These are phyloP conservation scores for Drosophila quinaria DNA, from an alignment of 2,888 invertebrate species.

Conservation along the genomic window DNA sequence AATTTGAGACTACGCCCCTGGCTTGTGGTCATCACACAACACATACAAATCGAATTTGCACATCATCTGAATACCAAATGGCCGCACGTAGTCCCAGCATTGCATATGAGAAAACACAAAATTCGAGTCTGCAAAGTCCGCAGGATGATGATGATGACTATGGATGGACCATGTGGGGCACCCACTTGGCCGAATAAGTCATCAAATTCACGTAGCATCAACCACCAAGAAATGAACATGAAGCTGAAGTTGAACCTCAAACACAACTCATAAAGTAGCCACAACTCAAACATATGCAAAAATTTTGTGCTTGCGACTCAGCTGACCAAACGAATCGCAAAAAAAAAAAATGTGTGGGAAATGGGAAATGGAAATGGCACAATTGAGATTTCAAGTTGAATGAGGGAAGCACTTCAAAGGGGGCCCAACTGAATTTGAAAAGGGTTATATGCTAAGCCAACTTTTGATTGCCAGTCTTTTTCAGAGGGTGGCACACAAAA, in stretches of 20 bases:
- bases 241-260: conserved; percentile 10
- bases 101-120: conserved; percentile 31
- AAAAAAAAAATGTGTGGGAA: conserved; percentile 10
- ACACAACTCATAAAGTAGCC: conserved; percentile 71
- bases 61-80: conserved; percentile 85
- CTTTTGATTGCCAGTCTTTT: conserved; percentile 68
- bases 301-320: conserved; percentile 53
- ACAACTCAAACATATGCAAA: conserved; percentile 80
- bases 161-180: conserved; percentile 54
- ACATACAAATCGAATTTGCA: conserved; percentile 83
- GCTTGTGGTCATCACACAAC: conserved; percentile 45
- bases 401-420: conserved; percentile 67
- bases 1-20: conserved; percentile 54
- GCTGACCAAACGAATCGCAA: conserved; percentile 54
- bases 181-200: conserved; percentile 78
- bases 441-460: conserved; percentile 50
- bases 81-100: conserved; percentile 75
- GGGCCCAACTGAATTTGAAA: conserved; percentile 39
- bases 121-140: conserved; percentile 47
- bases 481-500: conserved; percentile 65
- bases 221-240: conserved; percentile 30
- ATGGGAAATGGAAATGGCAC: conserved; percentile 54
- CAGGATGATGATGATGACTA: conserved; percentile 50
- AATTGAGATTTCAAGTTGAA: conserved; percentile 57
- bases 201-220: conserved; percentile 77